Conservation (phyloP, 2,888 invertebrate genomes). For the Operophtera brumata region DNA sequence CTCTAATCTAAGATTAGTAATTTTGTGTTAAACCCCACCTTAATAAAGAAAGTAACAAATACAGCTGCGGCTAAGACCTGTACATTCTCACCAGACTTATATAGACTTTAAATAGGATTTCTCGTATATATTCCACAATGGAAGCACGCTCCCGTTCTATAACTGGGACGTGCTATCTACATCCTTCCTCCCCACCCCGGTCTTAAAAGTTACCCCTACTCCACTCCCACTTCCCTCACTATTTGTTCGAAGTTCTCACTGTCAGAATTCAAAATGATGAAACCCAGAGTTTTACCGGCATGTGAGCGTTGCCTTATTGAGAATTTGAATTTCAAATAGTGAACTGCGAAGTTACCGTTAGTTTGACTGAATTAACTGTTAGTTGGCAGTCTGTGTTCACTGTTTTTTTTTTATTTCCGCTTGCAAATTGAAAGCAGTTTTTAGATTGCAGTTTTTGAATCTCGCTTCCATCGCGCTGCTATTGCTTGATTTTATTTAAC, state of each 20-base stretch:
- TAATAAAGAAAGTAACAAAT: background rate
- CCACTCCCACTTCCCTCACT: conserved; percentile 17
- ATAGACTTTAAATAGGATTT: conserved; percentile 15
- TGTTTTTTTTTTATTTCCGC: conserved; percentile 13
- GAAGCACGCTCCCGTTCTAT: conserved; percentile 10
- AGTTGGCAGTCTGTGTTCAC: conserved; percentile 12
- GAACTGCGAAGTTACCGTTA: conserved; percentile 30
- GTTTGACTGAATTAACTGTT: conserved; percentile 26
- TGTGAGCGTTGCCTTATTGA: conserved; percentile 48
- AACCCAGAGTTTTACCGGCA: conserved; percentile 33
- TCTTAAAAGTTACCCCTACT: conserved; percentile 34
- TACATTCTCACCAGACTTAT: background rate
- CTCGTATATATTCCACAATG: conserved; percentile 11
- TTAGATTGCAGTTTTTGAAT: conserved; percentile 5
- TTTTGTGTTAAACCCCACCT: too few species aligned
- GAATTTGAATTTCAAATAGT: conserved; percentile 60
- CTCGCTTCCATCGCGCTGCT: background rate
- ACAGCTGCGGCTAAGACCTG: background rate
- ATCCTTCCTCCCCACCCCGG: conserved; percentile 23
- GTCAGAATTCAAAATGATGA: conserved; percentile 43
- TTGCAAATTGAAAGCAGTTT: conserved; percentile 18
- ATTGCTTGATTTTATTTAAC: conserved; percentile 3
- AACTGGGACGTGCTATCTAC: conserved; percentile 27
- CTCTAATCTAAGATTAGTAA: too few species aligned
- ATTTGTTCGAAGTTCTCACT: conserved; percentile 39